Evolutionary conservation across 2,888 invertebrate genomes (phyloP).

Genomic region (Galeruca laticollis): DNA sequence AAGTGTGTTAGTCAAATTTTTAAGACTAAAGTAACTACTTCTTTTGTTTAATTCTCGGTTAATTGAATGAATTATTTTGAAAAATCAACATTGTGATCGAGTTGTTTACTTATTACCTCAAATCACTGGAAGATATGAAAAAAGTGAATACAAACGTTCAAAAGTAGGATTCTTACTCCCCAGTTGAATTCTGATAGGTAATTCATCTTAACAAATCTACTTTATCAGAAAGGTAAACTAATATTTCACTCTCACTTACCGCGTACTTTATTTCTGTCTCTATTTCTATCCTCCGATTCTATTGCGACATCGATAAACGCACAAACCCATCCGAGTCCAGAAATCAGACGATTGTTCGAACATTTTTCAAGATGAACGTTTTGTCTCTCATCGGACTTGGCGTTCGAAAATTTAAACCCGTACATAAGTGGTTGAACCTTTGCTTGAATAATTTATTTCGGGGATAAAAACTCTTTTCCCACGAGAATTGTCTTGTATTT

Average conservation of each 20-base stretch:
- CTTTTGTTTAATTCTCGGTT: too few relatives aligned
- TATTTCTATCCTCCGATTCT: not conserved
- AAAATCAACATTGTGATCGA: too few relatives aligned
- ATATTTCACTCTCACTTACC: not conserved
- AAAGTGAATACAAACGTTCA: too few relatives aligned
- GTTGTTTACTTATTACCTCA: too few relatives aligned
- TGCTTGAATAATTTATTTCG: conserved; percentile 39
- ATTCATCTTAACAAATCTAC: not conserved
- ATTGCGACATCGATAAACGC: conserved; percentile 8
- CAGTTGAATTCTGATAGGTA: not conserved
- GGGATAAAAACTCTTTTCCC: conserved; percentile 36
- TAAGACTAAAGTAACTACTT: too few relatives aligned
- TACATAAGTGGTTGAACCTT: conserved; percentile 40
- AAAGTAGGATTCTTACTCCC: too few relatives aligned
- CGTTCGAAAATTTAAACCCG: conserved; percentile 31
- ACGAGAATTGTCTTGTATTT: conserved; percentile 39
- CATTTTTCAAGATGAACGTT: conserved; percentile 31
- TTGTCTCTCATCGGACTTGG: conserved; percentile 27
- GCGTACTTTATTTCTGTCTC: conserved; percentile 5
- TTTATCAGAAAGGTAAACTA: not conserved
- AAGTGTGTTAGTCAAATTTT: too few relatives aligned
- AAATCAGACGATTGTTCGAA: conserved; percentile 24
- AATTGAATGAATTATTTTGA: too few relatives aligned
- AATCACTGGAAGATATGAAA: too few relatives aligned
- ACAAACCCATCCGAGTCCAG: conserved; percentile 1